A percentile compares a stretch with the other conserved stretches of the same genome.
These are phyloP conservation scores for Acipenser ruthenus DNA, from an alignment of 2,797 vertebrate species.

Conservation along the genomic window DNA sequence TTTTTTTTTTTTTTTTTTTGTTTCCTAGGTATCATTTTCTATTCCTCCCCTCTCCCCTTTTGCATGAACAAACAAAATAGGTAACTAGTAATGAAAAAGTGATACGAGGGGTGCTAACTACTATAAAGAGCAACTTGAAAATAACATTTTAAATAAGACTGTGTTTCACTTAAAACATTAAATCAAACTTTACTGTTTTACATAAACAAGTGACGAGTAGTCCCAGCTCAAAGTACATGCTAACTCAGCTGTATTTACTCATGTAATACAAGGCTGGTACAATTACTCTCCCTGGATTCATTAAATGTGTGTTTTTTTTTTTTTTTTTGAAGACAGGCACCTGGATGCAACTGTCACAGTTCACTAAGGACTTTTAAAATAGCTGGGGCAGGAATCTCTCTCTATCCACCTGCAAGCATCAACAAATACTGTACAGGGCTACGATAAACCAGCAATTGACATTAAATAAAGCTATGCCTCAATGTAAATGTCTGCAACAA, in stretches of 20 bases:
- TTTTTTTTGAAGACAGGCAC: not conserved
- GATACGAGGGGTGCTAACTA: no score
- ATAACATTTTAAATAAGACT: no score
- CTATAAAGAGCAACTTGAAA: no score
- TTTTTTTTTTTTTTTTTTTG: conserved; percentile 37
- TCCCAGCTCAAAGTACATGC: no score
- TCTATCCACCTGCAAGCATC: not conserved
- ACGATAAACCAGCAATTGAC: not conserved
- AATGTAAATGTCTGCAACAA: no score
- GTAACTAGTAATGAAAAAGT: no score
- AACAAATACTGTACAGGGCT: not conserved
- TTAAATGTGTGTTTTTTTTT: not conserved
- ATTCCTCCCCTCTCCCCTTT: conserved; percentile 19
- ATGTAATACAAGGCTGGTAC: not conserved
- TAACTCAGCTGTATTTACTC: conserved; percentile 3
- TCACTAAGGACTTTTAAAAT: not conserved
- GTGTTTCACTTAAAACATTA: no score
- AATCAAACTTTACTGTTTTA: no score
- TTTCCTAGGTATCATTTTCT: conserved; percentile 51
- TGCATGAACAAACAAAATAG: conserved; percentile 13
- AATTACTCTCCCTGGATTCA: conserved; percentile 1
- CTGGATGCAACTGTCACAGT: not conserved
- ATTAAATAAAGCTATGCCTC: no score
- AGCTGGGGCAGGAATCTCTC: not conserved
- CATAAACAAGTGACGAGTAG: no score